Evolutionary conservation across 2,113 vertebrate genomes (phyloP), one percentile per base, ranked within the genome.

Genomic region (Ictalurus punctatus): DNA sequence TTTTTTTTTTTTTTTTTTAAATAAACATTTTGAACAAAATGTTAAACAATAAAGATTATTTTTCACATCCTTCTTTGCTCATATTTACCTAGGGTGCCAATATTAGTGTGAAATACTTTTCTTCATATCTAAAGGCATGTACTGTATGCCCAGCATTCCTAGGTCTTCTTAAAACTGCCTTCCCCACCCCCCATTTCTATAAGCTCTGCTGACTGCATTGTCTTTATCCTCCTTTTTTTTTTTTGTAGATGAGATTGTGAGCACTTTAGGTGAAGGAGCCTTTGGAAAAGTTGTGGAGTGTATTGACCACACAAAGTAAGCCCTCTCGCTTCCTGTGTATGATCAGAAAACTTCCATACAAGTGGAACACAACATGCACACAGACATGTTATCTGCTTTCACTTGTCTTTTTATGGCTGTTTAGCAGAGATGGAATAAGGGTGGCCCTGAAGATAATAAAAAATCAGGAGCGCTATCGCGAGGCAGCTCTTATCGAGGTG

Each of bases 221-320:
- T 88, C 94, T 93, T 67, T 92, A 91, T 91, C 86, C 92, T 80
- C 1, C 14, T 79, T 54, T 25, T 23, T 48, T 27, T 79, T 92
- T 59, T 85, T 65, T 93, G 89, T 95, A 99, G 98, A 99, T 96
- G 97, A 99, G 95, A 96, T 99, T 93, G 94, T 99, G 95, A 96
- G 96, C 84, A 98, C 97, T 95, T 95, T 99, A 93, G 98, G 98
- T 94, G 98, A 99, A 95, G 98, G 98, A 92, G 98, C 98, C 92
- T 99, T 99, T 98, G 98, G 98, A 91, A 99, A 98, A 95, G 98
- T 99, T 23, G 97, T 98, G 58, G 97, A 99, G 92, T 99, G 98
- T 93, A 96, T 98, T 94, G 98, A 99, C 96, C 97, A 96, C 92
- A 93, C 91, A 85, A 95, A 90, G 96, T 96, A 93, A 95, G 96